Percentiles rank a stretch among this genome's conserved stretches.
These are phyloP conservation scores for Eupeodes corollae DNA, from an alignment of 1,140 invertebrate genomes.

Conservation along the genomic window DNA sequence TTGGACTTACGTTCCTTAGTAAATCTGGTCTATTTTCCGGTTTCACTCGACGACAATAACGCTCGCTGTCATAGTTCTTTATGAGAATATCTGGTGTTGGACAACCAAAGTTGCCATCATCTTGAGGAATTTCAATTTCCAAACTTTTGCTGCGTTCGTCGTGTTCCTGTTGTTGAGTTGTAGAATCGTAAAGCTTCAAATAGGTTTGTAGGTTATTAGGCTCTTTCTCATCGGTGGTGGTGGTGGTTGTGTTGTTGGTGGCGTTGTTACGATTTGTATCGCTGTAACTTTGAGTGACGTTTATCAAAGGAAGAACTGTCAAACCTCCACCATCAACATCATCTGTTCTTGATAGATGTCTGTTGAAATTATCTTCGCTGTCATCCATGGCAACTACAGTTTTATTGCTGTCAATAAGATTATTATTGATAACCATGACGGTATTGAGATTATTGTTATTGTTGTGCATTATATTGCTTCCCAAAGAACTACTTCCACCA, in stretches of 20 bases:
- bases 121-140: not conserved
- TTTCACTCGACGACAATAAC: not conserved
- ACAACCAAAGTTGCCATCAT: not conserved
- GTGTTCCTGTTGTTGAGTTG: not conserved
- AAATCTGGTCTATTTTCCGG: conserved; percentile 12
- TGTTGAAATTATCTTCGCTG: not conserved
- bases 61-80: conserved; percentile 8
- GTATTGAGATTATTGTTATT: conserved; percentile 16
- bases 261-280: conserved; percentile 5
- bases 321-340: not conserved
- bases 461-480: conserved; percentile 10
- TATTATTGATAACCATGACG: not conserved
- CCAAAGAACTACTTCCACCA: conserved; percentile 14
- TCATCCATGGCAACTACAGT: not conserved
- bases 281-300: not conserved
- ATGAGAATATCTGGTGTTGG: conserved; percentile 15
- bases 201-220: conserved; percentile 1
- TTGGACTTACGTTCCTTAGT: conserved; percentile 8
- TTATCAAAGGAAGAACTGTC: not conserved
- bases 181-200: not conserved
- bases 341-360: not conserved
- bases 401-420: not conserved
- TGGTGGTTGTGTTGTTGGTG: conserved; percentile 1
- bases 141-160: not conserved
- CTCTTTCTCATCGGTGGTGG: not conserved